Conservation (phyloP, 2,888 invertebrate species). For the Cepaea hortensis region DNA sequence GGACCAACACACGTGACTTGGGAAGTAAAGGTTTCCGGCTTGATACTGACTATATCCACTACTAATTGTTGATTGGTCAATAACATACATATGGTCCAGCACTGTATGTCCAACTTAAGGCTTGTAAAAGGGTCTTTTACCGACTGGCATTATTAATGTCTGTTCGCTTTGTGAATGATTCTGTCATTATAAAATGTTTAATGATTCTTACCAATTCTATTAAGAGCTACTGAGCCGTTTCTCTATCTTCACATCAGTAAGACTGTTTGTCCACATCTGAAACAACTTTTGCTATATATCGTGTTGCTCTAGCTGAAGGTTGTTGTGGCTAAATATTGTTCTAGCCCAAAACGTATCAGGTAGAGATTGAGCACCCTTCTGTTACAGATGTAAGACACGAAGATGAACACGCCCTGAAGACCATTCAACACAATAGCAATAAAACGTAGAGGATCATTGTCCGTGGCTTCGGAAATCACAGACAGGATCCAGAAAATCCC, state of each 20-base stretch:
- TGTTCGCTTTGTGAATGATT: too few relatives aligned
- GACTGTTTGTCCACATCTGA: not conserved
- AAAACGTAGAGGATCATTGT: slow-evolving; percentile 23
- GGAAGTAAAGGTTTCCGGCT: too few relatives aligned
- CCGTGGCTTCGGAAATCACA: not conserved
- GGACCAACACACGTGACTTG: too few relatives aligned
- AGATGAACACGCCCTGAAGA: slow-evolving; percentile 39
- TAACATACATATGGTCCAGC: too few relatives aligned
- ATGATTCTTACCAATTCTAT: too few relatives aligned
- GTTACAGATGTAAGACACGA: not conserved
- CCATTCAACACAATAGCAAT: slow-evolving; percentile 40
- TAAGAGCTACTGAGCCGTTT: too few relatives aligned
- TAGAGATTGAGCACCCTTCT: slow-evolving; percentile 32
- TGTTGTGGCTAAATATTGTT: not conserved
- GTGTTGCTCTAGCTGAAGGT: not conserved
- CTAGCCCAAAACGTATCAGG: not conserved
- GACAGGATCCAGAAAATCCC: slow-evolving; percentile 36
- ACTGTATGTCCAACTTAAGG: too few relatives aligned
- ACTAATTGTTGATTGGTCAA: too few relatives aligned
- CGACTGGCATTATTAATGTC: too few relatives aligned
- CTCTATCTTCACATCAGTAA: not conserved
- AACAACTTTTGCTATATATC: not conserved
- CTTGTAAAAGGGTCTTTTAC: too few relatives aligned
- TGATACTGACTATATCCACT: too few relatives aligned
- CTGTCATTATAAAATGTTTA: too few relatives aligned